Conservation (phyloP, 2,797 vertebrate genomes). For the Rhyacichthys aspro region DNA sequence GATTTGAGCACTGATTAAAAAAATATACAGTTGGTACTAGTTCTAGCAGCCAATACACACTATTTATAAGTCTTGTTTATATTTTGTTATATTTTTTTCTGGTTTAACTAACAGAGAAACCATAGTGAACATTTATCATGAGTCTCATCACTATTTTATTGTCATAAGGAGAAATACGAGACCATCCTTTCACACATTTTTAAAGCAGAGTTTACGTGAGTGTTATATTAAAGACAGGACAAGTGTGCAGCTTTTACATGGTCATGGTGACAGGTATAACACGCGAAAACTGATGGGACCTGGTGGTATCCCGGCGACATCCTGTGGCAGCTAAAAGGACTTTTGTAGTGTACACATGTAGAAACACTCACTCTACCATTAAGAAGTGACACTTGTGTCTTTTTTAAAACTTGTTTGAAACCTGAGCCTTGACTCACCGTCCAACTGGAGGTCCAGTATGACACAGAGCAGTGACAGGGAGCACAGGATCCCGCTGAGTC, state of each 20-base stretch:
- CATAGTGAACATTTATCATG: too few relatives aligned
- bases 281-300: too few relatives aligned
- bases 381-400: neutral
- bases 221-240: too few relatives aligned
- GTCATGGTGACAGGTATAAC: too few relatives aligned
- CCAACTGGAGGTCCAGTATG: slow-evolving; percentile 85
- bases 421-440: slow-evolving; percentile 71
- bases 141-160: too few relatives aligned
- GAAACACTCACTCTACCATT: neutral
- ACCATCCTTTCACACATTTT: too few relatives aligned
- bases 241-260: too few relatives aligned
- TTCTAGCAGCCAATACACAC: neutral
- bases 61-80: too few relatives aligned
- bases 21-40: neutral
- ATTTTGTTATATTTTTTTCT: too few relatives aligned
- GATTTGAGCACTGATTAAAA: neutral
- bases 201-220: too few relatives aligned
- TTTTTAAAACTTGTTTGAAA: neutral
- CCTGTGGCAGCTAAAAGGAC: neutral
- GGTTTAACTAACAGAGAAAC: too few relatives aligned
- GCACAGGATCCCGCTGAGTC: slow-evolving; percentile 80
- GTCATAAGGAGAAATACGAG: too few relatives aligned
- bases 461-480: slow-evolving; percentile 86
- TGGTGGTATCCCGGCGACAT: neutral
- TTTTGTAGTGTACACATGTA: neutral